Evolutionary conservation across 2,797 vertebrate species (phyloP), one percentile per base, ranked within the genome.

Genomic region (Chelmon rostratus): DNA sequence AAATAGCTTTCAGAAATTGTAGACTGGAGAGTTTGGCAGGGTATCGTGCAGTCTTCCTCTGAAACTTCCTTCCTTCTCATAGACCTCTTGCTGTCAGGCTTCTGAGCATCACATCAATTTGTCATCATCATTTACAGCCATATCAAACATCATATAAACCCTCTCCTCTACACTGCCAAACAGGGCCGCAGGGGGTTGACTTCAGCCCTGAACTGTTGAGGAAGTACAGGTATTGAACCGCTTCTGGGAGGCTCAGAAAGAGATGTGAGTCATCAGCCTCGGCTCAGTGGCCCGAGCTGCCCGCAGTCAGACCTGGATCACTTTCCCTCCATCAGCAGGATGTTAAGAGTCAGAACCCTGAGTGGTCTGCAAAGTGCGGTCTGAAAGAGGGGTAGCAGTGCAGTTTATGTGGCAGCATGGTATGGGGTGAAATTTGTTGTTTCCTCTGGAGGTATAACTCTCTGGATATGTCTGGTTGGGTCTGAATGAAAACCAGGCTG

Each of bases 241-340:
- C 81, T 82, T 70, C 77, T 78, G 86, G 80, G 79, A 78, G 84
- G 77, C 80, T 53, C 67, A 68, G 65, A 81, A 66, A 62, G 78
- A 68, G 77, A 83, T 73, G 74, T 67, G 78, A 91, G 75, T 92
- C 86, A 90, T 92, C 87, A 68, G 58, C 76, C 53, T 81, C 23
- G 54, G 84, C 81, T 90, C 82, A 72, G 78, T 78, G 82, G 78
- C 78, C 78, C 86, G 70, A 78, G 81, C 78, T 85, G 85, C 88
- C 80, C 28, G 73, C 81, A 82, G 87, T 87, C 87, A 85, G 79
- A 81, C 76, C 78, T 5, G 68, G 69, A 90, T 90, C 81, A 68
- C 87, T 86, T 88, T 87, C 54, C 84, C 73, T 88, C 80, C 73
- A 77, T 88, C 85, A 89, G 88, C 85, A 83, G 88, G 88, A 87